A percentile compares a stretch with the other conserved stretches of the same genome.
These are phyloP conservation scores for Poecile montanus DNA, from an alignment of 2,797 vertebrate genomes.

Conservation along the genomic window DNA sequence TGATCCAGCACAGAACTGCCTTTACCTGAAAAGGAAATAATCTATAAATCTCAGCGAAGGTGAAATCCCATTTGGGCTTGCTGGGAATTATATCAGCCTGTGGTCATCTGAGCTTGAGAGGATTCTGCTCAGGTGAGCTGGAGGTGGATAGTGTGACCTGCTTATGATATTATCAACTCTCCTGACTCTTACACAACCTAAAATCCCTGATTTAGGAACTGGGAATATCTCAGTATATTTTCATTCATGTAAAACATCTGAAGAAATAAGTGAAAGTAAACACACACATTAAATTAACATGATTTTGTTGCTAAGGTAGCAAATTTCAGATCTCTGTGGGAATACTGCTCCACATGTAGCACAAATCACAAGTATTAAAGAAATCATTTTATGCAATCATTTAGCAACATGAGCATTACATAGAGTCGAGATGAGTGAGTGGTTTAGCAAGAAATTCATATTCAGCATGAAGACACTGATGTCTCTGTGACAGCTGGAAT, in stretches of 20 bases:
- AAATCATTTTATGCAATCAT: conserved; percentile 10
- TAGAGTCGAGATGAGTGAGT: not conserved
- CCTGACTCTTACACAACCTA: not conserved
- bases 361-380: conserved; percentile 20
- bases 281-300: conserved; percentile 3
- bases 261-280: conserved; percentile 31
- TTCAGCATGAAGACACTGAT: not conserved
- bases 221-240: not conserved
- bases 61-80: not conserved
- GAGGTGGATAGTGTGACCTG: not conserved
- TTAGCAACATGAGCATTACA: not conserved
- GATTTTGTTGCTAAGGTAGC: conserved; percentile 53
- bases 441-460: conserved; percentile 16
- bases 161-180: not conserved
- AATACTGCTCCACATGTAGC: not conserved
- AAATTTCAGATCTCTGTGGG: conserved; percentile 20
- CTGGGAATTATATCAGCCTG: not conserved
- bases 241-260: not conserved
- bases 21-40: not conserved
- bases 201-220: not conserved
- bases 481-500: not conserved
- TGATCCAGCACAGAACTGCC: not conserved
- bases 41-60: not conserved
- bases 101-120: not conserved
- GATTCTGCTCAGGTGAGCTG: not conserved